Percentiles rank a stretch among this genome's conserved stretches.
phyloP scores from a whole-genome alignment of 2,113 vertebrate genomes.

The Falcunculus frontatus region DNA sequence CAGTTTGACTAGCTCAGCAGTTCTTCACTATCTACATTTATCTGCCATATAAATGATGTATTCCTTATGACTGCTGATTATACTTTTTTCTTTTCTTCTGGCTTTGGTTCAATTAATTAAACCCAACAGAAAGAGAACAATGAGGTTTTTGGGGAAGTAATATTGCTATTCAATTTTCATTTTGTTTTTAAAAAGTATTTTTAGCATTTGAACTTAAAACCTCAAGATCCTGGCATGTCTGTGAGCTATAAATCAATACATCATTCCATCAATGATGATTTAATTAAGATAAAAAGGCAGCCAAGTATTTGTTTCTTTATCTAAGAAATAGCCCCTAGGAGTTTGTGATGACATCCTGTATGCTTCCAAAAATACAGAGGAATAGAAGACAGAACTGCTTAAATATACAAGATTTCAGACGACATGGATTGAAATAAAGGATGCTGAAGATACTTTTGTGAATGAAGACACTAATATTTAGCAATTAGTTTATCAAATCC shows the following conservation, averaged over 20 bases:
- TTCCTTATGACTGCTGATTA: not conserved
- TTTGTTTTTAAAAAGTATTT: not conserved
- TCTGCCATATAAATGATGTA: not conserved
- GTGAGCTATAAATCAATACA: constrained; percentile 38
- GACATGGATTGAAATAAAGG: not conserved
- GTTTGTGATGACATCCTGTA: not conserved
- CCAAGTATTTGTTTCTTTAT: constrained; percentile 57
- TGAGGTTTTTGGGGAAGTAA: not conserved
- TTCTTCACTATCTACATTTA: not conserved
- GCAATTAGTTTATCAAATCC: not conserved
- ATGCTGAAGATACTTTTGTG: not conserved
- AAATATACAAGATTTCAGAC: not conserved
- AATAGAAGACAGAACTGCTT: not conserved
- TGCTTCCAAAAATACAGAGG: not conserved
- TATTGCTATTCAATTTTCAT: not conserved
- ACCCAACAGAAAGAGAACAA: not conserved
- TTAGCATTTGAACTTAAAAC: not conserved
- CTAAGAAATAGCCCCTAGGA: not conserved
- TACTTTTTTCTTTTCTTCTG: not conserved
- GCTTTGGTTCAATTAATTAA: not conserved
- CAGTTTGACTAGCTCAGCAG: not conserved
- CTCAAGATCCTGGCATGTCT: not conserved
- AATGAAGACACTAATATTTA: constrained; percentile 24
- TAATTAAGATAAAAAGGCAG: constrained; percentile 63
- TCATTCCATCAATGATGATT: constrained; percentile 33